Evolutionary conservation across 2,888 invertebrate genomes (phyloP), one percentile per base, ranked within the genome.

Genomic region (Hypomecis atomaria): DNA sequence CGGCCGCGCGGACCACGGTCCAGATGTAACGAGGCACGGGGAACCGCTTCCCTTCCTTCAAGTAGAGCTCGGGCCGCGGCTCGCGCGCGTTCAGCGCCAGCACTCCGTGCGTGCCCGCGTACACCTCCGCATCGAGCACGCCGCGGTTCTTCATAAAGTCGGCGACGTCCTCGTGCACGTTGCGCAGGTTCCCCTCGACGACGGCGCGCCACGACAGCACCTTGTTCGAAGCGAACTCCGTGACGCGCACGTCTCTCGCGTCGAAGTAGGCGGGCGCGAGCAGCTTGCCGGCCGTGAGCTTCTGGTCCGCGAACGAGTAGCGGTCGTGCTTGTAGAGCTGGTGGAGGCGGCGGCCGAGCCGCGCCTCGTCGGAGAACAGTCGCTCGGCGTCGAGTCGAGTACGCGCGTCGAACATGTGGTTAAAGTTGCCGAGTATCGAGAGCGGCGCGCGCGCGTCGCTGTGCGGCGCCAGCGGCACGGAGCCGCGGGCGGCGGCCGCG

Each of bases 371-470:
- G 6, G 86, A 78, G 82, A 83, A 91, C n/a, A 93, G 83, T 0
- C 71, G 75, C 71, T 86, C 87, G 61, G 91, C 89, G 75, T 83
- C 87, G 71, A 59, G 76, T 9, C 89, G 82, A 44, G 86, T 87
- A 53, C 66, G 69, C 43, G 86, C 79, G 82, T 92, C 92, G 82
- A 92, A 90, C 92, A 92, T 89, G 71, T 87, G 86, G 77, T 89
- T 86, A 82, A 93, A 89, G 84, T 89, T 91, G 74, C 90, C 92
- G 71, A 93, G 83, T 67, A 93, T 75, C 67, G 82, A 84, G 70
- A 89, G 87, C 72, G 90, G 89, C 44, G 80, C 75, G 70, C 69
- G 47, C 58, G 23, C 66, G 43, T 86, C 84, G 42, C 40, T 8
- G 80, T 90, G 92, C 71, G 87, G 74, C 40, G 78, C 62, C 70